A percentile compares a stretch with the other conserved stretches of the same genome.
Evolutionary conservation across 2,113 vertebrate genomes (phyloP).

Genomic region (Scomber colias): DNA sequence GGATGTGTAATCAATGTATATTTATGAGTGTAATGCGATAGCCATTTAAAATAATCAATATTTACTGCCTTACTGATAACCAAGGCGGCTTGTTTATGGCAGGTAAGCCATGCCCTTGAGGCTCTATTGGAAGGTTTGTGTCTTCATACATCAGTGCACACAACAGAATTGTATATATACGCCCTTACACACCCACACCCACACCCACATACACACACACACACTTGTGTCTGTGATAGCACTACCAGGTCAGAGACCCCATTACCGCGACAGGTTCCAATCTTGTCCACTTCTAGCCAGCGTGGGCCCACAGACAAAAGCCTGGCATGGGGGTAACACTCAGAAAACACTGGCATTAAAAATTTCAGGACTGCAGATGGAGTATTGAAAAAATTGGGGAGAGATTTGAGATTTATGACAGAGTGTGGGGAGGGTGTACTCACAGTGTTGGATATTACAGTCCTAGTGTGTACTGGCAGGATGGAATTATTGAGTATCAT

Average conservation of each 20-base stretch:
- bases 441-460: constrained; percentile 48
- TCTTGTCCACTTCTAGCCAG: constrained; percentile 71
- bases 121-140: constrained; percentile 49
- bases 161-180: constrained; percentile 29
- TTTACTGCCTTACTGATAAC: constrained; percentile 59
- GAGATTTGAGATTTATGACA: constrained; percentile 55
- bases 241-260: constrained; percentile 71
- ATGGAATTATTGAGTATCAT: constrained; percentile 51
- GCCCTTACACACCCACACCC: constrained; percentile 10
- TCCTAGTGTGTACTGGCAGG: constrained; percentile 38
- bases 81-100: constrained; percentile 64
- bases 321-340: constrained; percentile 52
- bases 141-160: constrained; percentile 57
- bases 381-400: constrained; percentile 1
- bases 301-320: constrained; percentile 55
- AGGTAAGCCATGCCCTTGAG: constrained; percentile 69
- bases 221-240: constrained; percentile 26
- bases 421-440: constrained; percentile 43
- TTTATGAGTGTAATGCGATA: constrained; percentile 68
- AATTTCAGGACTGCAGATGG: constrained; percentile 28
- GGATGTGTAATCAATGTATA: constrained; percentile 74
- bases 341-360: constrained; percentile 55
- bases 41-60: constrained; percentile 79
- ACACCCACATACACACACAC: constrained; percentile 33
- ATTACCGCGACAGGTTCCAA: constrained; percentile 77